Conservation (phyloP, 2,888 invertebrate genomes). For the Sphecodes monilicornis region DNA sequence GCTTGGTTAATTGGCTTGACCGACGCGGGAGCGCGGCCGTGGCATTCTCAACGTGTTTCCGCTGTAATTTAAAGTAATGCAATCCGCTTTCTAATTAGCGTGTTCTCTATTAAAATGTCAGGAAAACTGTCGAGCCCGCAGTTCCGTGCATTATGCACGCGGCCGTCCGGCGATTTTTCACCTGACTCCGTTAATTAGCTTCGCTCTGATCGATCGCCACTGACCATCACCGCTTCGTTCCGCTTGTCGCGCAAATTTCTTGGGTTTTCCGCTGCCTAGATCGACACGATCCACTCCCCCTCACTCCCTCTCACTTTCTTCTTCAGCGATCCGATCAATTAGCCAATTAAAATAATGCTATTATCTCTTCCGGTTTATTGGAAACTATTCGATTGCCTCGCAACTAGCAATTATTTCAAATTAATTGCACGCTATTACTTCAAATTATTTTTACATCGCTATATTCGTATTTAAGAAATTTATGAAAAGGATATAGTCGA, state of each 20-base stretch:
- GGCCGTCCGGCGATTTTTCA: conserved; percentile 39
- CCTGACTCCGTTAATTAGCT: conserved; percentile 36
- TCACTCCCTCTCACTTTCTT: neutral
- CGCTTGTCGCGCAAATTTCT: neutral
- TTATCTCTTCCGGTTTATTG: conserved; percentile 12
- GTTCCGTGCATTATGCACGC: conserved; percentile 46
- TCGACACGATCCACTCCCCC: neutral
- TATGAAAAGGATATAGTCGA: no score
- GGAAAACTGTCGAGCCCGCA: conserved; percentile 51
- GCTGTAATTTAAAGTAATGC: conserved; percentile 67
- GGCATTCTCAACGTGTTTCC: conserved; percentile 54
- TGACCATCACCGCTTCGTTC: neutral
- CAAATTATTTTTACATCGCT: no score
- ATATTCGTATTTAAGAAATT: no score
- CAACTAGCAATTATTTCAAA: no score
- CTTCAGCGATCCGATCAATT: neutral
- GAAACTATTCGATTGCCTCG: neutral
- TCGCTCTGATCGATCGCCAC: conserved; percentile 16
- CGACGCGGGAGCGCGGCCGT: conserved; percentile 48
- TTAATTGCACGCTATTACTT: no score
- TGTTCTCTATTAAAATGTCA: conserved; percentile 55
- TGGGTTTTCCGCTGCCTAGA: neutral
- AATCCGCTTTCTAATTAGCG: conserved; percentile 69
- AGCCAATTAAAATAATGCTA: conserved; percentile 31
- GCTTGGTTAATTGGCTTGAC: conserved; percentile 70